These are phyloP conservation scores for Drosophila imparisetae DNA, from an alignment of 2,888 invertebrate species.

Conservation along the genomic window DNA sequence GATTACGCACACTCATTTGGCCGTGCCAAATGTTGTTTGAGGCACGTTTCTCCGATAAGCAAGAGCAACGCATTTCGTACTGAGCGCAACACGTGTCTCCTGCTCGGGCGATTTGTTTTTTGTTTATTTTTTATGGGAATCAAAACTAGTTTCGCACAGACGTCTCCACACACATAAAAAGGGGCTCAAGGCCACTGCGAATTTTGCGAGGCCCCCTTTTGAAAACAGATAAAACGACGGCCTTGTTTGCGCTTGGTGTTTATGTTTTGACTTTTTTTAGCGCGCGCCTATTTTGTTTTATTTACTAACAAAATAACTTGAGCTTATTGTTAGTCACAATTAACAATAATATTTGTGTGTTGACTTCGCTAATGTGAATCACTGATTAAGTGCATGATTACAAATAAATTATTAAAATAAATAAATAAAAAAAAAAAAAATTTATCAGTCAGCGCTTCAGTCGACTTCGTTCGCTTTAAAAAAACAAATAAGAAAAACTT, in stretches of 20 bases:
- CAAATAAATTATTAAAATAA: constrained; percentile 1
- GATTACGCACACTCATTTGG: constrained; percentile 21
- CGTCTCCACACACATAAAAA: constrained; percentile 39
- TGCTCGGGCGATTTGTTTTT: constrained; percentile 40
- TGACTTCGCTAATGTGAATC: constrained; percentile 19
- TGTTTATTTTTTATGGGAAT: constrained; percentile 24
- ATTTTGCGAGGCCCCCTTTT: constrained; percentile 30
- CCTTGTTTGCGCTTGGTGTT: constrained; percentile 48
- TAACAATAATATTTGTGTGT: constrained; percentile 34
- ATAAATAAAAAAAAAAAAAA: constrained; percentile 21
- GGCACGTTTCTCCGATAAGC: constrained; percentile 46
- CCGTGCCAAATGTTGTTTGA: constrained; percentile 31
- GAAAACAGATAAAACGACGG: constrained; percentile 54
- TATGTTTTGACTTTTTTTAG: constrained; percentile 8
- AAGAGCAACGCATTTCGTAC: constrained; percentile 18
- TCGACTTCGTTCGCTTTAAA: constrained; percentile 29
- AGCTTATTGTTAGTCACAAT: constrained; percentile 15
- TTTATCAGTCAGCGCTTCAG: constrained; percentile 12
- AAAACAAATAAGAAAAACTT: neutral
- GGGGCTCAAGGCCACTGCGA: constrained; percentile 53
- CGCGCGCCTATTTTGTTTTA: constrained; percentile 26
- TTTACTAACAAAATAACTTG: constrained; percentile 47
- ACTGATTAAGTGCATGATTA: constrained; percentile 11
- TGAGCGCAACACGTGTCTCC: constrained; percentile 71
- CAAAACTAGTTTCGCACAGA: constrained; percentile 64